Evolutionary conservation across 1,140 invertebrate species (phyloP).

Genomic region (Cydia amplana): DNA sequence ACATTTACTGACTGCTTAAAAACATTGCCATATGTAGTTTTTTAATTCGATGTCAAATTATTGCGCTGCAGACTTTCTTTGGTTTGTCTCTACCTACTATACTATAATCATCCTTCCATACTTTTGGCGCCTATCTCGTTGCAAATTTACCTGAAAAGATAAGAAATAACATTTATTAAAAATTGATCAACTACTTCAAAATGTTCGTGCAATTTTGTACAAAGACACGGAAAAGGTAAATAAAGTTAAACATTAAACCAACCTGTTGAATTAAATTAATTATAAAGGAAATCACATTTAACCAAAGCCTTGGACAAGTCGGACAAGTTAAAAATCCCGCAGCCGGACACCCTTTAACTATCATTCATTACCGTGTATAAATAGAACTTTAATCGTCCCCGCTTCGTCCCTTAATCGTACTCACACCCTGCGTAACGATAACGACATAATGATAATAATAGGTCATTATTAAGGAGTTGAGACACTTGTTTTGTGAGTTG

Average conservation of each 20-base stretch:
- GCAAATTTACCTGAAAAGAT: background rate
- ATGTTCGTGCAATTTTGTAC: too few relatives aligned
- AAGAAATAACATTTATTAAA: background rate
- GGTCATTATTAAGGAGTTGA: background rate
- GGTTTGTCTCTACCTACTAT: too few relatives aligned
- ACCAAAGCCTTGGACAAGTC: background rate
- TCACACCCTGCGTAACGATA: constrained; percentile 22
- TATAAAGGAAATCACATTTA: background rate
- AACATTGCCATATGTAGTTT: too few relatives aligned
- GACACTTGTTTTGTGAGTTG: background rate
- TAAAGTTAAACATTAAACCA: background rate
- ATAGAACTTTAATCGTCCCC: constrained; percentile 16
- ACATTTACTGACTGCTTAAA: too few relatives aligned
- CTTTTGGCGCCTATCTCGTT: background rate
- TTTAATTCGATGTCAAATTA: too few relatives aligned
- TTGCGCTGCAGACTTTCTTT: too few relatives aligned
- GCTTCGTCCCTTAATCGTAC: background rate
- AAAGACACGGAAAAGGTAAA: too few relatives aligned
- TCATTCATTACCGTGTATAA: constrained; percentile 13
- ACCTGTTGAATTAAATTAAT: background rate
- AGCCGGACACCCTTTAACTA: constrained; percentile 17
- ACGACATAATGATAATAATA: constrained; percentile 19
- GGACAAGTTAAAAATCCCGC: background rate
- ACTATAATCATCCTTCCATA: background rate
- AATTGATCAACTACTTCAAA: background rate